Conservation (phyloP, 2,797 vertebrate genomes). For the Brotogeris chrysoptera region DNA sequence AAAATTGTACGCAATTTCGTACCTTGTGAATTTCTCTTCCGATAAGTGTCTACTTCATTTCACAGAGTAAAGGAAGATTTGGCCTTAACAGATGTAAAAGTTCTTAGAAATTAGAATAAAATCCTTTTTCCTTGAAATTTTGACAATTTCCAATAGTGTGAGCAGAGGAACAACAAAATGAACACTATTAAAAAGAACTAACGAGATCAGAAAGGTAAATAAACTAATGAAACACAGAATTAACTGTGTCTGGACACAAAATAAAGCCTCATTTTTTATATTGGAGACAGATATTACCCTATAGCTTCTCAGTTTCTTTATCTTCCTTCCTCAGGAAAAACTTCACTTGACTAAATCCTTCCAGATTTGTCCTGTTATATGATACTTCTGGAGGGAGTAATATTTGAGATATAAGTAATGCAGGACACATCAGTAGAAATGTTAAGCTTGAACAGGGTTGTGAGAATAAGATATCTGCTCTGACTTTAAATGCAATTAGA, state of each 20-base stretch:
- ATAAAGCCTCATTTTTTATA: background rate
- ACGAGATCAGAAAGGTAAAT: background rate
- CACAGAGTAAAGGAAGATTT: background rate
- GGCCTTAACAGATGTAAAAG: background rate
- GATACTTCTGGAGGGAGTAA: background rate
- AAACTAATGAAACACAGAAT: background rate
- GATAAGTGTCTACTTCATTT: constrained; percentile 6
- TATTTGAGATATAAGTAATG: background rate
- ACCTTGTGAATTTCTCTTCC: background rate
- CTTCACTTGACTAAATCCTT: background rate
- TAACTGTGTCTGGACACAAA: background rate
- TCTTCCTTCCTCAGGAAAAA: background rate
- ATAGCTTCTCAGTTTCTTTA: background rate
- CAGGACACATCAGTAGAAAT: background rate
- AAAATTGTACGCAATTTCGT: background rate
- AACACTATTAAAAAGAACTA: background rate
- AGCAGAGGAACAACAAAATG: background rate
- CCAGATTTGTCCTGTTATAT: background rate
- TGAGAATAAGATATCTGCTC: background rate
- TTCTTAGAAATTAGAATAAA: background rate
- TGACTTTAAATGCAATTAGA: background rate
- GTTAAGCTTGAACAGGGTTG: background rate
- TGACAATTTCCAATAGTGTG: background rate
- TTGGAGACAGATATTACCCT: background rate
- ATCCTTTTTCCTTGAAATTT: constrained; percentile 6